These are phyloP conservation scores for Neosilurus mollespiculum DNA, from an alignment of 2,797 vertebrate species.

Conservation along the genomic window DNA sequence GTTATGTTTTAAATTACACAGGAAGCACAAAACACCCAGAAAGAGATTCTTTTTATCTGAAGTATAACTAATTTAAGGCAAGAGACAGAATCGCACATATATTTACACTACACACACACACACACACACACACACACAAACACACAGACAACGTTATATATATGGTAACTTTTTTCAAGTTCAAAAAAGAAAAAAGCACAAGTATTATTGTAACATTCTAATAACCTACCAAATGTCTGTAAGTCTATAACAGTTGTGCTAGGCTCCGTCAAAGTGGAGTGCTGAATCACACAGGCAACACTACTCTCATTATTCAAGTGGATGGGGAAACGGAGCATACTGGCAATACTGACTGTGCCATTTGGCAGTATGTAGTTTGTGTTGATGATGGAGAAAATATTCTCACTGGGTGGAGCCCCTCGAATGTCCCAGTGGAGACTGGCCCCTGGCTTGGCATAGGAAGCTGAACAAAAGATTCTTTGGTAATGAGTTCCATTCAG, in stretches of 20 bases:
- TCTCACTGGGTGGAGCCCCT: conserved; percentile 38
- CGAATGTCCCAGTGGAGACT: conserved; percentile 68
- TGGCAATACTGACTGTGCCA: conserved; percentile 63
- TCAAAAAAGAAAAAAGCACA: neutral
- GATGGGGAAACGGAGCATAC: conserved; percentile 70
- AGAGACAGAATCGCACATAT: neutral
- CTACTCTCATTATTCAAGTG: conserved; percentile 66
- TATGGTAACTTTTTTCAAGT: neutral
- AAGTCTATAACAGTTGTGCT: conserved; percentile 56
- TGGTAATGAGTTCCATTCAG: conserved; percentile 66
- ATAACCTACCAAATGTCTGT: conserved; percentile 68
- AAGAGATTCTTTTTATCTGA: neutral
- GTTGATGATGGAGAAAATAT: conserved; percentile 48
- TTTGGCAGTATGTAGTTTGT: conserved; percentile 53
- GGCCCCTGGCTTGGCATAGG: conserved; percentile 62
- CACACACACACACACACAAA: conserved; percentile 3
- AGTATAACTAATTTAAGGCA: neutral
- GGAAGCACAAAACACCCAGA: conserved; percentile 45
- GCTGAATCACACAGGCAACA: conserved; percentile 67
- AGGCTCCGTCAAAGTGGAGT: conserved; percentile 61
- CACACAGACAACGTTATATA: neutral
- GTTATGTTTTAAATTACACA: conserved; percentile 52
- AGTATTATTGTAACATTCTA: neutral
- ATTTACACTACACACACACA: neutral
- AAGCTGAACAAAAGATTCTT: conserved; percentile 67